Evolutionary conservation across 2,797 vertebrate species (phyloP).

Genomic region (Cygnus olor): DNA sequence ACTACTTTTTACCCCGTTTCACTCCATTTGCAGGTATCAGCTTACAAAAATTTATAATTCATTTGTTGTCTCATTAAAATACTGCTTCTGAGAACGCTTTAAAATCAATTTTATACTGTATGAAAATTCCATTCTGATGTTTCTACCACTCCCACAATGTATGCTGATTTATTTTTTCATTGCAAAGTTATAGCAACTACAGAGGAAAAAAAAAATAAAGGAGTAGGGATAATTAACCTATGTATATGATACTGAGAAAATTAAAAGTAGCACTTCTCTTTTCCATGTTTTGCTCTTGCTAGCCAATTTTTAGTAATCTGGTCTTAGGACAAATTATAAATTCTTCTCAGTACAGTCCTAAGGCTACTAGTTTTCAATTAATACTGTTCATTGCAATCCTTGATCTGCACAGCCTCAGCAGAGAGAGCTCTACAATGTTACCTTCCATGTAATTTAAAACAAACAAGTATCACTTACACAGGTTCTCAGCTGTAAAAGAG

Average conservation of each 20-base stretch:
- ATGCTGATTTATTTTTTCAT: neutral
- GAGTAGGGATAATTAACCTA: neutral
- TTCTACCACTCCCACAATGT: neutral
- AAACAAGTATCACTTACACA: neutral
- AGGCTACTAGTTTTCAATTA: neutral
- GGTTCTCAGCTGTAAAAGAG: neutral
- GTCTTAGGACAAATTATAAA: neutral
- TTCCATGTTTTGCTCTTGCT: neutral
- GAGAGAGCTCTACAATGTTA: neutral
- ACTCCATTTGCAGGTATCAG: neutral
- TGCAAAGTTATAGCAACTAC: neutral
- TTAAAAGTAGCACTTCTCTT: neutral
- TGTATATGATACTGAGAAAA: neutral
- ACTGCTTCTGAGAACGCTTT: neutral
- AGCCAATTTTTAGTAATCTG: neutral
- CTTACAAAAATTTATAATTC: neutral
- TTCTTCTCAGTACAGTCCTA: neutral
- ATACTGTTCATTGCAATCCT: neutral
- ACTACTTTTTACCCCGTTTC: neutral
- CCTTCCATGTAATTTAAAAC: neutral
- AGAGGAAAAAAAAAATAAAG: neutral
- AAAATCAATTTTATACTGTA: neutral
- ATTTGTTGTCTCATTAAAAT: neutral
- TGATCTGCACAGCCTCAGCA: neutral
- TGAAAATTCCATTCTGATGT: neutral